A percentile compares a stretch with the other conserved stretches of the same genome.
phyloP scores from a whole-genome alignment of 2,888 invertebrate genomes.

The Eilema caniola region DNA sequence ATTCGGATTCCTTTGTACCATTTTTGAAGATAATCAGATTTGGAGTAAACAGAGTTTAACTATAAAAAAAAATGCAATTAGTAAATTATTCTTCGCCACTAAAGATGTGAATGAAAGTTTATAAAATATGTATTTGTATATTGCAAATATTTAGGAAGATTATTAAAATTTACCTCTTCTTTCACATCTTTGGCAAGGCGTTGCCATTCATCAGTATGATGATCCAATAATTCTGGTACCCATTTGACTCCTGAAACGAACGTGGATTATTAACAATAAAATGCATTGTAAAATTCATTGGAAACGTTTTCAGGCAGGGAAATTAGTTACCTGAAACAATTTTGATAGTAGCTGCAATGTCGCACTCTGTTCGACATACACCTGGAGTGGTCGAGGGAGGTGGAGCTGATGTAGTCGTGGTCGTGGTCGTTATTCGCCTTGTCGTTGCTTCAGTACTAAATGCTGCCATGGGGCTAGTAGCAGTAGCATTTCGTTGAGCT shows the following conservation, averaged over 20 bases:
- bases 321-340: conserved; percentile 88
- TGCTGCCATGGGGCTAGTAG: conserved; percentile 83
- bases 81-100: neutral
- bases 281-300: neutral
- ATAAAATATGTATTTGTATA: too few species aligned
- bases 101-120: too few species aligned
- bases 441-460: conserved; percentile 82
- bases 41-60: conserved; percentile 94
- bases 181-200: conserved; percentile 93
- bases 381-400: conserved; percentile 93
- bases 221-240: conserved; percentile 94
- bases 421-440: conserved; percentile 84
- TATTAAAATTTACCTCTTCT: conserved; percentile 88
- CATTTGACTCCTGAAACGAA: conserved; percentile 88
- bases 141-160: neutral
- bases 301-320: neutral
- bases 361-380: conserved; percentile 92
- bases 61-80: conserved; percentile 72
- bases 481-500: conserved; percentile 88
- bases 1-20: conserved; percentile 96
- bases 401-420: conserved; percentile 90
- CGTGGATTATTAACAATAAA: neutral
- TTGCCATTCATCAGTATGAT: conserved; percentile 95
- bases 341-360: conserved; percentile 94
- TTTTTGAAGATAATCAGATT: conserved; percentile 90